These are phyloP conservation scores for Halocynthia roretzi DNA, from an alignment of 23 tunicate species.

Conservation along the genomic window DNA sequence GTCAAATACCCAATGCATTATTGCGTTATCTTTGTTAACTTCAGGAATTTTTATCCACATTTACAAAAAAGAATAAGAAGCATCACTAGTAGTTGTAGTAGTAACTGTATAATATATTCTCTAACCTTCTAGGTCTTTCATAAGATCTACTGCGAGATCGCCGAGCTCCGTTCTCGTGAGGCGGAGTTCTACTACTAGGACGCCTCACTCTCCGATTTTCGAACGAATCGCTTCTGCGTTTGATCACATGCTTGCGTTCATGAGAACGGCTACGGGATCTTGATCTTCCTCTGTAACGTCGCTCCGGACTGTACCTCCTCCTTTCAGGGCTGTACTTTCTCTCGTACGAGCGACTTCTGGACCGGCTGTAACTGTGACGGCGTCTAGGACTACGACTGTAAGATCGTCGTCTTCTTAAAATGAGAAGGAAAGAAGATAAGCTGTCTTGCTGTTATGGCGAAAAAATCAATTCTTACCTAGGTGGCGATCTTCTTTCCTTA, in stretches of 20 bases:
- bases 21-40: too few relatives aligned
- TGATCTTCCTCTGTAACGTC: constrained; percentile 26
- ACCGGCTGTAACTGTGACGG: constrained; percentile 41
- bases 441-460: not conserved
- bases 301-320: constrained; percentile 38
- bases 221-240: not conserved
- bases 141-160: constrained; percentile 5
- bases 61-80: too few relatives aligned
- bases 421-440: not conserved
- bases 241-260: not conserved
- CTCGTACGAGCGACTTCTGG: constrained; percentile 62
- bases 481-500: constrained; percentile 43
- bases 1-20: too few relatives aligned
- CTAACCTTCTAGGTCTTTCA: not conserved
- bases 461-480: constrained; percentile 27
- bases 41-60: too few relatives aligned
- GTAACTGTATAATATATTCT: too few relatives aligned
- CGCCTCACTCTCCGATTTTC: not conserved
- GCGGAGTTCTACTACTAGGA: not conserved
- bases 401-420: constrained; percentile 22
- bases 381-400: constrained; percentile 83
- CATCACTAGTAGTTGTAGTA: too few relatives aligned
- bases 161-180: not conserved
- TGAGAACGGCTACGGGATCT: constrained; percentile 3
- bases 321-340: not conserved